These are phyloP conservation scores for Apostichopus japonicus DNA, from an alignment of 35 echinoderm and acorn worm genomes.

Conservation along the genomic window DNA sequence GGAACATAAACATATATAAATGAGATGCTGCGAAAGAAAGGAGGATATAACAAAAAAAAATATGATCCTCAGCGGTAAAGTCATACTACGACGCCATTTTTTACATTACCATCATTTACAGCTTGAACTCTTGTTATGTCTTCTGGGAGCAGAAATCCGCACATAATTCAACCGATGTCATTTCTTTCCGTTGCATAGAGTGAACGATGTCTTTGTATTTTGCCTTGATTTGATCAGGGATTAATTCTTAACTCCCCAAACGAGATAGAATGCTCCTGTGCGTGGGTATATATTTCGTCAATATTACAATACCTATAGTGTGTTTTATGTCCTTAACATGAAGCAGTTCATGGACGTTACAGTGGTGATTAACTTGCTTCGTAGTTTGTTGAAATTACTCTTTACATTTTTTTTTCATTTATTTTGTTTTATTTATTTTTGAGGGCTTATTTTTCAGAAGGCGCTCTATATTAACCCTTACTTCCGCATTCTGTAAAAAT, in stretches of 20 bases:
- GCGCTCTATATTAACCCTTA: too few relatives aligned
- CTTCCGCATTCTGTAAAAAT: too few relatives aligned
- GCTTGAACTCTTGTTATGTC: background rate
- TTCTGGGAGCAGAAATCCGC: background rate
- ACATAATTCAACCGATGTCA: background rate
- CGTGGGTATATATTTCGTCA: background rate
- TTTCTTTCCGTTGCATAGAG: background rate
- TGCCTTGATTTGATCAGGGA: background rate
- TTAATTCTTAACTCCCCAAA: background rate
- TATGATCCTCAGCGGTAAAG: too few relatives aligned
- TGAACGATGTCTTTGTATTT: background rate
- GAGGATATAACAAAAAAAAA: too few relatives aligned
- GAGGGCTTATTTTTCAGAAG: too few relatives aligned
- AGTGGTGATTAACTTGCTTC: too few relatives aligned
- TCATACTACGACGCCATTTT: too few relatives aligned
- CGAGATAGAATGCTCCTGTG: background rate
- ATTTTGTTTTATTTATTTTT: too few relatives aligned
- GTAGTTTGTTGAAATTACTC: too few relatives aligned
- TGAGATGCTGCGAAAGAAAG: too few relatives aligned
- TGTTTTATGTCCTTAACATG: background rate
- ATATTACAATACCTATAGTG: background rate
- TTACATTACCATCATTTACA: background rate
- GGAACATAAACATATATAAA: too few relatives aligned
- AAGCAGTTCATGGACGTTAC: background rate
- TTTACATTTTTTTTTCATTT: too few relatives aligned